Base-by-base conservation (phyloP, 2,888 invertebrate genomes). In the Diplolepis rosae region DNA sequence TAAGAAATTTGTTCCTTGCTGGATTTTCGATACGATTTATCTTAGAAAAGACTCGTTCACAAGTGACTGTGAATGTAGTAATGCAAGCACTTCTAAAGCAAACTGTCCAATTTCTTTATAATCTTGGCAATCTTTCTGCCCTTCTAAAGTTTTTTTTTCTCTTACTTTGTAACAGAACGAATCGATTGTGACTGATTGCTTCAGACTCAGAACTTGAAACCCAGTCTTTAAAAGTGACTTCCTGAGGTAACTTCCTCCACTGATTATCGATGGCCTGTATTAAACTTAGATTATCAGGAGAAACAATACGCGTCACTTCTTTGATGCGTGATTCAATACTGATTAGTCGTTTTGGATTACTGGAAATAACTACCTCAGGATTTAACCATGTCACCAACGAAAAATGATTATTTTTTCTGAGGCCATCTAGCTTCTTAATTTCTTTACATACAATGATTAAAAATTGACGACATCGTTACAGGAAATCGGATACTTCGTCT, bases 331-430 rank as follows among this genome's bases (percentile, higher is more conserved):
- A 27, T 22, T 50, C 11, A 13, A 24, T 50, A 24, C 50, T 50
- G 11, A 3, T 50, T 18, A 13, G 1, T 11, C 27, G 50, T 4
- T 2, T 11, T 13, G 50, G 11, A 50, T 24, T 7, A 9, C 4
- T 24, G 9, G 27, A 24, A 24, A 50, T 24, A 13, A 67, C 67
- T 1, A 52, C 32, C 35, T 66, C 39, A 18, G 65, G 74, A 56
- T 50, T 74, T n/a, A 74, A 70, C 39, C 66, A 69, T n/a, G 66
- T 42, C n/a, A 68, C 61, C 65, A 50, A 69, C 39, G 48, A 69
- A 24, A 32, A 66, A 4, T 69, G 22, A 24, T 54, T 68, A 7
- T 42, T 68, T 18, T 71, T 45, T 18, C 61, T 35, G 35, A 13
- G 35, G 35, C 13, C 13, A 35, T 35, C 9, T 1, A 2, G 35